Percentiles rank a stretch among this genome's conserved stretches.
These are phyloP conservation scores for Eulithis prunata DNA, from an alignment of 2,888 invertebrate species.

Conservation along the genomic window DNA sequence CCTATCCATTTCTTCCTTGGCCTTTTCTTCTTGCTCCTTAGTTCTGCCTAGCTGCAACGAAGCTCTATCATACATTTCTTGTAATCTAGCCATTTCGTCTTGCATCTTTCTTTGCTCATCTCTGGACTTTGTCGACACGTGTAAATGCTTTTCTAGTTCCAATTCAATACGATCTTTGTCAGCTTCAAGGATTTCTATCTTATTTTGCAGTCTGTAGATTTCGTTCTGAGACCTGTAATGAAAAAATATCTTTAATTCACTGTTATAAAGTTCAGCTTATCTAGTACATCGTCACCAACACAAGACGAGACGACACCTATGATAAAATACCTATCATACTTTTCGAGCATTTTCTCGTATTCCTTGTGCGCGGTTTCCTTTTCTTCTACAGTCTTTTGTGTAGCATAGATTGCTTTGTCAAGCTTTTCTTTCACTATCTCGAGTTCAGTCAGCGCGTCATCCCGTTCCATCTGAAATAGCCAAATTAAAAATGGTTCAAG, in stretches of 20 bases:
- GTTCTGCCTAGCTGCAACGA: slow-evolving; percentile 93
- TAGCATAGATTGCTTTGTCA: slow-evolving; percentile 92
- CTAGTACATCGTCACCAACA: slow-evolving; percentile 64
- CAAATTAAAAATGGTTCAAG: slow-evolving; percentile 23
- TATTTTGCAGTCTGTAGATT: slow-evolving; percentile 94
- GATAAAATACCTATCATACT: slow-evolving; percentile 91
- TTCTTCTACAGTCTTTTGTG: slow-evolving; percentile 94
- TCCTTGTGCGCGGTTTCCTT: slow-evolving; percentile 95
- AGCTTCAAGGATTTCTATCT: slow-evolving; percentile 93
- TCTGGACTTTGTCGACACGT: slow-evolving; percentile 90
- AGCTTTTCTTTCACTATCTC: slow-evolving; percentile 95
- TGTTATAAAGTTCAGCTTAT: slow-evolving; percentile 35
- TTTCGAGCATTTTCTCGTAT: slow-evolving; percentile 95
- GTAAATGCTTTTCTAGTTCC: slow-evolving; percentile 93
- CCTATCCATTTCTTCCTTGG: slow-evolving; percentile 92
- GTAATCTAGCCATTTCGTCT: slow-evolving; percentile 92
- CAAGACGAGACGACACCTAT: slow-evolving; percentile 75
- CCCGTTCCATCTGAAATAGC: slow-evolving; percentile 89
- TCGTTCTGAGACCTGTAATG: slow-evolving; percentile 92
- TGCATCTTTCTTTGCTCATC: slow-evolving; percentile 94
- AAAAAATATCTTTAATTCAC: slow-evolving; percentile 24
- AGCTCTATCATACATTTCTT: slow-evolving; percentile 95
- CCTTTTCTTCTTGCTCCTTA: slow-evolving; percentile 96
- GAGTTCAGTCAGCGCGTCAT: slow-evolving; percentile 93
- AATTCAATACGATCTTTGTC: slow-evolving; percentile 94